A percentile compares a stretch with the other conserved stretches of the same genome.
Conservation (phyloP, 53 echinoderm and acorn worm species). For the Astropecten irregularis region DNA sequence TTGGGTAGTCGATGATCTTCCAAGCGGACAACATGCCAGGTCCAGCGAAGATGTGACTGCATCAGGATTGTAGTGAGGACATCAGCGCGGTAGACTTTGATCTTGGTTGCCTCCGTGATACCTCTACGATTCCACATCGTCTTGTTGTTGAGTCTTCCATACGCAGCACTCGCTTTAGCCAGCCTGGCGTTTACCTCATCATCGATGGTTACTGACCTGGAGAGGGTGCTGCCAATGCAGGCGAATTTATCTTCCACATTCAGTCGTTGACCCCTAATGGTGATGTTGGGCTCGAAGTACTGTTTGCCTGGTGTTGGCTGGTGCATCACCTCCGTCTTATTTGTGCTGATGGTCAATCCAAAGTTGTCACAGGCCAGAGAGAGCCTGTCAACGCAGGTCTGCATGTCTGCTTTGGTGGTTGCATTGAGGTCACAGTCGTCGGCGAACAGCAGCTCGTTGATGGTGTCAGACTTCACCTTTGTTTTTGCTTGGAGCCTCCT, state of each 20-base stretch:
- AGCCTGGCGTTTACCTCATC: neutral
- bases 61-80: too few species aligned
- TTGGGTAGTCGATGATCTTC: too few species aligned
- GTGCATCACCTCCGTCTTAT: neutral
- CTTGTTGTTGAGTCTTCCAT: neutral
- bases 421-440: neutral
- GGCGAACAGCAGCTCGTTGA: neutral
- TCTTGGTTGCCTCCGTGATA: too few species aligned
- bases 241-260: neutral
- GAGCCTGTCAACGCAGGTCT: neutral
- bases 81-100: too few species aligned
- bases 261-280: neutral
- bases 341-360: neutral
- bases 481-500: neutral
- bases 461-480: neutral
- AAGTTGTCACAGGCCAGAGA: neutral
- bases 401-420: neutral
- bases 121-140: neutral
- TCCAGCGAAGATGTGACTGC: too few species aligned
- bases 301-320: constrained; percentile 2
- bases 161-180: neutral
- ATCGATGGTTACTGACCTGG: neutral
- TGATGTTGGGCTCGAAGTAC: neutral
- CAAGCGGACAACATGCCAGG: too few species aligned
- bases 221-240: constrained; percentile 11